Evolutionary conservation across 2,113 vertebrate genomes (phyloP).

Genomic region (Tenebrosternarchus preto): DNA sequence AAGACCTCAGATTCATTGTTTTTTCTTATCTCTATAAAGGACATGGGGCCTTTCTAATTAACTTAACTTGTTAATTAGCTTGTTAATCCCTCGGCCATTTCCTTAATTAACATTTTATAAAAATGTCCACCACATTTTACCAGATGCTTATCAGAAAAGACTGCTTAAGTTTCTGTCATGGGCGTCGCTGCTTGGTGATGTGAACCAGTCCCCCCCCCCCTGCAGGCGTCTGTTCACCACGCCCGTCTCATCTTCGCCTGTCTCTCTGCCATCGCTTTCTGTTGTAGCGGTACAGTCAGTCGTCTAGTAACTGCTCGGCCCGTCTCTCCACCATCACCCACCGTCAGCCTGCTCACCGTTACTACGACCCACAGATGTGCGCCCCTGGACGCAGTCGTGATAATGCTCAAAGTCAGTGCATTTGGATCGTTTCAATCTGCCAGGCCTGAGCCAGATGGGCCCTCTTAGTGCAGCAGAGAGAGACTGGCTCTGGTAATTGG

Average conservation of each 20-base stretch:
- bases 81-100: constrained; percentile 31
- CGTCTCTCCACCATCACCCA: neutral
- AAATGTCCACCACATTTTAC: neutral
- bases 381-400: constrained; percentile 26
- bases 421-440: constrained; percentile 64
- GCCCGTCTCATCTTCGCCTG: too few species aligned
- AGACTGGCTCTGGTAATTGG: constrained; percentile 15
- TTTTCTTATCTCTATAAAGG: constrained; percentile 25
- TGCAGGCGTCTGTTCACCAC: neutral
- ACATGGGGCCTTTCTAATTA: constrained; percentile 16
- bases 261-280: too few species aligned
- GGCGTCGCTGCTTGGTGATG: neutral
- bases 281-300: constrained; percentile 11
- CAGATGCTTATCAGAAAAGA: constrained; percentile 2
- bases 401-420: constrained; percentile 63
- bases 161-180: neutral
- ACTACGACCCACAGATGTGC: constrained; percentile 24
- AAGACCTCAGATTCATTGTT: neutral
- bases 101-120: constrained; percentile 15
- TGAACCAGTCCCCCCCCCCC: neutral
- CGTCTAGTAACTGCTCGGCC: neutral
- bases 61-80: constrained; percentile 27
- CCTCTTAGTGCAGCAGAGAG: constrained; percentile 10
- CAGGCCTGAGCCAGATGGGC: constrained; percentile 53
- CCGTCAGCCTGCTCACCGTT: too few species aligned